Percentiles rank a stretch among this genome's conserved stretches.
Evolutionary conservation across 2,888 invertebrate species (phyloP).

Genomic region (Pyrochroa serraticornis): DNA sequence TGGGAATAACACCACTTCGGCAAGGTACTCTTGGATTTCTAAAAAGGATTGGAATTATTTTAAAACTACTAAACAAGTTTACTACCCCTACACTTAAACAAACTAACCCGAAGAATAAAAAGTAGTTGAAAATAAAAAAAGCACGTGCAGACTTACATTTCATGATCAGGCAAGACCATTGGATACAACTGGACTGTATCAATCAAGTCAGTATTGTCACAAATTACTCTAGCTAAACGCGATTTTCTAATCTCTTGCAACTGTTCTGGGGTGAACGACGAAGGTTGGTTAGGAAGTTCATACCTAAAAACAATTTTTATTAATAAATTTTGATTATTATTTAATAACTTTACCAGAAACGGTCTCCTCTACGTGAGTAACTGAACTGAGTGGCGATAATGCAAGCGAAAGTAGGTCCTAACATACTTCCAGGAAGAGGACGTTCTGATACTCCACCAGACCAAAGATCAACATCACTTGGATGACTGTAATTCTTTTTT

Average conservation of each 20-base stretch:
- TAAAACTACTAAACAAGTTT: too few relatives aligned
- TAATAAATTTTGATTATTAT: background rate
- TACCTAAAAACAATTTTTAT: slow-evolving; percentile 62
- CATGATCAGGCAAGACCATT: slow-evolving; percentile 91
- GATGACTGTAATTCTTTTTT: slow-evolving; percentile 65
- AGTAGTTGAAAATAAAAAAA: slow-evolving; percentile 4
- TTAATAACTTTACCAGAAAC: slow-evolving; percentile 83
- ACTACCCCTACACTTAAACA: too few relatives aligned
- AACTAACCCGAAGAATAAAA: slow-evolving; percentile 1
- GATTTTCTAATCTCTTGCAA: slow-evolving; percentile 82
- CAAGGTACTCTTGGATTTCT: slow-evolving; percentile 95
- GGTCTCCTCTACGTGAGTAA: slow-evolving; percentile 85
- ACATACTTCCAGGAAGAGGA: slow-evolving; percentile 87
- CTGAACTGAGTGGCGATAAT: slow-evolving; percentile 93
- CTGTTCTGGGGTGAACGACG: slow-evolving; percentile 88
- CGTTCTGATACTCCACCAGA: slow-evolving; percentile 92
- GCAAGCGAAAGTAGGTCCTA: slow-evolving; percentile 94
- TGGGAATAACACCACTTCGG: slow-evolving; percentile 84
- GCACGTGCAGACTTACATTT: slow-evolving; percentile 72
- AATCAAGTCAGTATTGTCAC: slow-evolving; percentile 91
- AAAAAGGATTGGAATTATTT: slow-evolving; percentile 50
- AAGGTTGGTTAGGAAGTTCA: slow-evolving; percentile 89
- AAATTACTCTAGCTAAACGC: slow-evolving; percentile 81
- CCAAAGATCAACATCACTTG: slow-evolving; percentile 92
- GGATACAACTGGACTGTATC: slow-evolving; percentile 91